A percentile compares a stretch with the other conserved stretches of the same genome.
phyloP scores from a whole-genome alignment of 2,888 invertebrate genomes.

The Eledone cirrhosa region DNA sequence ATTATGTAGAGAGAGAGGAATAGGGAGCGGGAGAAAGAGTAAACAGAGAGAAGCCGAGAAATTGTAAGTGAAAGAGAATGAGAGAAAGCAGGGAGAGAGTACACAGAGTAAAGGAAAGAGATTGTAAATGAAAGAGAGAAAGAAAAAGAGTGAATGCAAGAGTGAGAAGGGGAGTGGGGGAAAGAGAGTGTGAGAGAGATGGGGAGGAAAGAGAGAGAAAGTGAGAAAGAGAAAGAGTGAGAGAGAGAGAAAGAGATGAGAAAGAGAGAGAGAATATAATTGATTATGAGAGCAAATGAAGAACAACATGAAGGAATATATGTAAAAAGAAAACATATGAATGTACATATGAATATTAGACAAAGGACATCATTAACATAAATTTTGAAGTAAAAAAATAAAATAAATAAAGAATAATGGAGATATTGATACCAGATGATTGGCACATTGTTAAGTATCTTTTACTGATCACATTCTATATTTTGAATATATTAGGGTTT shows the following conservation, averaged over 20 bases:
- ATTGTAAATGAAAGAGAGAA: neutral
- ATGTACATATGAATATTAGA: too few species aligned
- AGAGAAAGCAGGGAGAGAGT: neutral
- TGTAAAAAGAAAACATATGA: neutral
- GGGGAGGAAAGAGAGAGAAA: neutral
- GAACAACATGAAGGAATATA: neutral
- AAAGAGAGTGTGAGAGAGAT: neutral
- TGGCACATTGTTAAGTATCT: too few species aligned
- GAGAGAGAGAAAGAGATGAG: neutral
- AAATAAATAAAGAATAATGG: too few species aligned
- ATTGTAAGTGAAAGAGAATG: neutral
- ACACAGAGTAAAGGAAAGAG: neutral
- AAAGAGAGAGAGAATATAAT: neutral
- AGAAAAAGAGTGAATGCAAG: neutral
- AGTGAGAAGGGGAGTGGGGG: too few species aligned
- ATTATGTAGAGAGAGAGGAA: neutral
- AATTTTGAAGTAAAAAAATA: too few species aligned
- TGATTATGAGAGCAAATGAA: neutral
- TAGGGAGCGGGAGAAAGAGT: neutral
- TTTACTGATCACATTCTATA: too few species aligned
- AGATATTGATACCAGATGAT: too few species aligned
- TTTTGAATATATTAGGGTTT: too few species aligned
- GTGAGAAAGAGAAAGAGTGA: neutral
- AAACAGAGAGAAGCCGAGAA: neutral
- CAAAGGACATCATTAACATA: too few species aligned